These are phyloP conservation scores for Zonotrichia albicollis DNA, from an alignment of 2,797 vertebrate genomes.

Conservation along the genomic window DNA sequence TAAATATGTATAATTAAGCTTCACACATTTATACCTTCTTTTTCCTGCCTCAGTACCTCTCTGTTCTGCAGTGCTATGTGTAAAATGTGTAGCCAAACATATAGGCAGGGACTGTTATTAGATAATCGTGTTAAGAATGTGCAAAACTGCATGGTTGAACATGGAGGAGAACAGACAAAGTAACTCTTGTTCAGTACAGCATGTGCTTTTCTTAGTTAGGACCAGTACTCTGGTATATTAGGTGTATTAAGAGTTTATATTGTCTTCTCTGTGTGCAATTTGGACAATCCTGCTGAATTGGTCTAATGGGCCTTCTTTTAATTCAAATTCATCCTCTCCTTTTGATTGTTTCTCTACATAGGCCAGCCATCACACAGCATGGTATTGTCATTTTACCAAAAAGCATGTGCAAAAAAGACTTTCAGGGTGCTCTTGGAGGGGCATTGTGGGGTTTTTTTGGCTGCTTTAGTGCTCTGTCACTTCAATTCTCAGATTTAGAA, in stretches of 20 bases:
- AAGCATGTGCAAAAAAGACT: rapidly evolving
- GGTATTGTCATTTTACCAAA: neutral
- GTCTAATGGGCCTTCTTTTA: neutral
- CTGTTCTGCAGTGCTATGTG: neutral
- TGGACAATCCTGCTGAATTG: neutral
- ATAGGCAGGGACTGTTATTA: neutral
- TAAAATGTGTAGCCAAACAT: neutral
- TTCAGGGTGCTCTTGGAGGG: rapidly evolving
- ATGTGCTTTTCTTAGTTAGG: neutral
- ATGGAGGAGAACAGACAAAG: neutral
- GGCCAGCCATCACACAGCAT: neutral
- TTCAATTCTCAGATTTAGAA: neutral
- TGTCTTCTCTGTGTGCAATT: neutral
- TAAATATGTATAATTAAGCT: slow-evolving; percentile 22
- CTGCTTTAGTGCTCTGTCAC: neutral
- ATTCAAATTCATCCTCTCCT: neutral
- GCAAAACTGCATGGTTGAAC: neutral
- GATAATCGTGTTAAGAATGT: neutral
- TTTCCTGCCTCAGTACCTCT: neutral
- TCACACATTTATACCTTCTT: neutral
- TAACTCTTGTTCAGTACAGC: neutral
- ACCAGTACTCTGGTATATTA: rapidly evolving
- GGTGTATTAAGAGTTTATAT: neutral
- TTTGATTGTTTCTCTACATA: neutral
- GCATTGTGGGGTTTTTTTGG: neutral